These are phyloP conservation scores for Galago senegalensis DNA, from an alignment of 2,797 vertebrate species.

Conservation along the genomic window DNA sequence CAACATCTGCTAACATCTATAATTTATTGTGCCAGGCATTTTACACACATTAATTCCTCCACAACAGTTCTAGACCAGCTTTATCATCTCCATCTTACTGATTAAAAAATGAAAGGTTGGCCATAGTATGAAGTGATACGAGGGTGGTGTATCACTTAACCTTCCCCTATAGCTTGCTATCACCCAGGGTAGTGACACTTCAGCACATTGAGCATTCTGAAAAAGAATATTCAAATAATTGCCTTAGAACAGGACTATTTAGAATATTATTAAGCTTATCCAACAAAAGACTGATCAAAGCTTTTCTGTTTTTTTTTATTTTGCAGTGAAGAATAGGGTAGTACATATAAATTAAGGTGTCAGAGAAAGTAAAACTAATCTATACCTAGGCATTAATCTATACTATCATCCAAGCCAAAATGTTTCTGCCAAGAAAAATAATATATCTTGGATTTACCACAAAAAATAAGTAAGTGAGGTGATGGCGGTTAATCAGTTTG, in stretches of 20 bases:
- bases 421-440: slow-evolving; percentile 3
- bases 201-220: background rate
- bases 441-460: background rate
- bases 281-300: slow-evolving; percentile 1
- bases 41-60: background rate
- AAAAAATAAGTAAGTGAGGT: no score
- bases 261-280: slow-evolving; percentile 37
- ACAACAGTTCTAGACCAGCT: background rate
- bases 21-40: background rate
- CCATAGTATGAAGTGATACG: background rate
- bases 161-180: background rate
- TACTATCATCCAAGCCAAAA: slow-evolving; percentile 21
- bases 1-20: background rate
- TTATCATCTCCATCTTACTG: background rate
- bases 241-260: slow-evolving; percentile 27
- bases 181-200: background rate
- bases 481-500: no score
- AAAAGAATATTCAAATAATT: background rate
- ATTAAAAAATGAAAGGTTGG: background rate
- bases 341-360: background rate
- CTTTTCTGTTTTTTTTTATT: background rate
- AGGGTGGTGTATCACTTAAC: background rate
- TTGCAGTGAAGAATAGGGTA: slow-evolving; percentile 15
- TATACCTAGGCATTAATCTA: background rate
- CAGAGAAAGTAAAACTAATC: slow-evolving; percentile 11